Base-by-base conservation (phyloP, 2,797 vertebrate genomes). In the Ceyx erithaca region DNA sequence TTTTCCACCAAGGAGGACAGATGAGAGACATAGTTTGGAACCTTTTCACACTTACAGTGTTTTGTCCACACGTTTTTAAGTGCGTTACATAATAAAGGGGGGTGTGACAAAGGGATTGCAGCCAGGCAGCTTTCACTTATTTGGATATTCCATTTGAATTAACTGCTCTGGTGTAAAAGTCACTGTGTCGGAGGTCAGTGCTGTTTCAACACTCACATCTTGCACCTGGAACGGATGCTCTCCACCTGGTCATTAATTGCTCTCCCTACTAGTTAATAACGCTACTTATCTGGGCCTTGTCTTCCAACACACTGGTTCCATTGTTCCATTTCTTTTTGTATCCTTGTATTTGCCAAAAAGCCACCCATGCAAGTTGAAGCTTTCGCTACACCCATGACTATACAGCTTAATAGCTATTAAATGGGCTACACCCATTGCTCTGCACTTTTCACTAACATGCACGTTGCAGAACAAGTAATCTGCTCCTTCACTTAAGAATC, bases 321-420 rank as follows among this genome's bases (percentile, higher is more conserved):
- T 12, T 80, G 41, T 41, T 84, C 21, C 22, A n/a, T 14, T 84
- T 79, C 63, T 83, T 86, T 79, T 51, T 80, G 41, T n/a, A 62
- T 31, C 62, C 51, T 64, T 57, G 7, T 10, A 31, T 77, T 81
- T 87, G 89, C 75, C 78, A 92, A 85, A 80, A 92, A 93, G 52
- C 49, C 77, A 87, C 40, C 41, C 28, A 16, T 61, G 59, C 81
- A 87, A 87, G 61, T 6, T 49, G 69, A 79, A 73, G 52, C 37
- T 73, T 85, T 83, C 0, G 0, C 79, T 92, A 51, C 71, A 90
- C 45, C 43, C 45, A 7, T 55, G 25, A 59, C 61, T 69, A 43
- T 31, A 37, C 40, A 87, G 46, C 62, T 73, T 84, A 73, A 83
- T 31, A 87, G 64, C 70, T 89, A 61, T 63, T 67, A 76, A 76